A percentile compares a stretch with the other conserved stretches of the same genome.
Conservation (phyloP, 2,113 vertebrate species). For the Lates calcarifer region DNA sequence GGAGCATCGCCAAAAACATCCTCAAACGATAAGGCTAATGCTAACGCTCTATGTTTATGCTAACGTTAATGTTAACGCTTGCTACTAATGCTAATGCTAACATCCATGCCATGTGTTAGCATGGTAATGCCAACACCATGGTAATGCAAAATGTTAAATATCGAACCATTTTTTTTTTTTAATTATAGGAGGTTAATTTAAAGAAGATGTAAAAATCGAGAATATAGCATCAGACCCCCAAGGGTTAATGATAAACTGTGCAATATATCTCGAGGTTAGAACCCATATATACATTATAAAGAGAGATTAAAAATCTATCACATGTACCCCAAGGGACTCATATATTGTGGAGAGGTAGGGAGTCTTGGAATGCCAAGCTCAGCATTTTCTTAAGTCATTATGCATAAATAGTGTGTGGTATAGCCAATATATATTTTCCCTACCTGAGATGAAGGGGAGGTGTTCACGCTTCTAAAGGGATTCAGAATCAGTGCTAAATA, state of each 20-base stretch:
- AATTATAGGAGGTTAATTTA: too few relatives aligned
- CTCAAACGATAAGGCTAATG: too few relatives aligned
- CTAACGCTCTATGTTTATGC: too few relatives aligned
- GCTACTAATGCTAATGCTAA: too few relatives aligned
- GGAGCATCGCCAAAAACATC: too few relatives aligned
- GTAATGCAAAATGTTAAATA: too few relatives aligned
- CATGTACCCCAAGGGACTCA: constrained; percentile 52
- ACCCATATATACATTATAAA: constrained; percentile 68
- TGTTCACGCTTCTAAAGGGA: neutral
- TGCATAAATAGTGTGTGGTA: constrained; percentile 46
- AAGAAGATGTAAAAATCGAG: too few relatives aligned
- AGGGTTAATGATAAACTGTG: constrained; percentile 69
- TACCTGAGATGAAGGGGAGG: constrained; percentile 12
- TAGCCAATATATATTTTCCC: constrained; percentile 18
- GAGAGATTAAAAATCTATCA: constrained; percentile 71
- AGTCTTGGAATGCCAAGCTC: constrained; percentile 42
- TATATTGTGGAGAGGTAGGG: constrained; percentile 37
- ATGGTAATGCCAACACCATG: too few relatives aligned
- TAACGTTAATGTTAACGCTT: too few relatives aligned
- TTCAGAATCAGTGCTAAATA: neutral
- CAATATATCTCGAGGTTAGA: constrained; percentile 57
- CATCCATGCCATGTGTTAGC: too few relatives aligned
- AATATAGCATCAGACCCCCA: too few relatives aligned
- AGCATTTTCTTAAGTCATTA: constrained; percentile 71
- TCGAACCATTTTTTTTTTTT: too few relatives aligned